Conservation (phyloP, 2,888 invertebrate genomes). For the Rhaphigaster nebulosa region DNA sequence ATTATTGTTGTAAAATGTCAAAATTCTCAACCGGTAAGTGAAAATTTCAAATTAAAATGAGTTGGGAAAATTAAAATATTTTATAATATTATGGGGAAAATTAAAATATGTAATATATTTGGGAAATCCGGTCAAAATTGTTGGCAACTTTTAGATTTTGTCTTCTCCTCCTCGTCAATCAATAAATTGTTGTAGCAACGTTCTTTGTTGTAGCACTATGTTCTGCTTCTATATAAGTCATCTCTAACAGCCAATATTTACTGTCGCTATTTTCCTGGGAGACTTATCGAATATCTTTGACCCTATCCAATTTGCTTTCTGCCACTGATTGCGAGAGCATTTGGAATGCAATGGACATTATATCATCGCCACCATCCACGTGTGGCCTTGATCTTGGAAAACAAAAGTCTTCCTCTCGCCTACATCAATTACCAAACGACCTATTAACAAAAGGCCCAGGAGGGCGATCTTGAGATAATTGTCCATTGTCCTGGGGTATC, state of each 20-base stretch:
- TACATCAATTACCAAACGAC: background rate
- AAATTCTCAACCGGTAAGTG: no score
- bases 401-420: slow-evolving; percentile 49
- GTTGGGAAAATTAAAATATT: no score
- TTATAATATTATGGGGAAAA: no score
- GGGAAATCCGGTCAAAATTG: no score
- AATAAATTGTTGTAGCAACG: no score
- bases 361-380: background rate
- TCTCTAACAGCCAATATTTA: background rate
- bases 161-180: no score
- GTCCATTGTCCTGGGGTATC: background rate
- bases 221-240: no score
- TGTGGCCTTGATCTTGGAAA: slow-evolving; percentile 44
- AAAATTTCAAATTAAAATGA: no score
- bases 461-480: slow-evolving; percentile 37
- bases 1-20: no score
- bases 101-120: no score
- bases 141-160: no score
- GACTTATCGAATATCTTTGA: background rate
- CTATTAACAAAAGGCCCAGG: slow-evolving; percentile 13
- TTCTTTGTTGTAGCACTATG: no score
- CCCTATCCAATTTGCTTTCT: background rate
- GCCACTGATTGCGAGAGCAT: background rate
- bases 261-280: background rate
- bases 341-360: background rate